Evolutionary conservation across 2,888 invertebrate species (phyloP), one percentile per base, ranked within the genome.

Genomic region (Adelognathus sp.): DNA sequence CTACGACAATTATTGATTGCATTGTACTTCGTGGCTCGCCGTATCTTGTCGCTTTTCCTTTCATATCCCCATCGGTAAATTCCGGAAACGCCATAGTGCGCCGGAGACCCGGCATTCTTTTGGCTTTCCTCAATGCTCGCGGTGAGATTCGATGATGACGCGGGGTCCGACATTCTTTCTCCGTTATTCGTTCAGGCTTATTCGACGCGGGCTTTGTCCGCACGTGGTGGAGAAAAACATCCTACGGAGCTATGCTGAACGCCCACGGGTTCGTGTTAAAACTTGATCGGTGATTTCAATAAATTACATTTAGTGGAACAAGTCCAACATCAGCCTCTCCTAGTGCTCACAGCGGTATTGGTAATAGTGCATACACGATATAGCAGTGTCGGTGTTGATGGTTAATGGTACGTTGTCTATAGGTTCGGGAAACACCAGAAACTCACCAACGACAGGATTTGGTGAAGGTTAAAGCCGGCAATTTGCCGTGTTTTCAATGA

Each of bases 401-500:
- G 18, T 27, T 56, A 31, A 56, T 46, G 27, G 27, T 41, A 56
- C 27, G 41, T 3, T 56, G 56, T 50, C 50, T 27, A 18, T 29
- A 31, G 29, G 9, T 21, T 11, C 18, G 31, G 24, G 50, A 33
- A 33, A 50, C 50, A 50, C 64, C n/a, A 50, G 33, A 66, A 66
- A 29, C 39, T 5, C 39, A 29, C 41, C 16, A 39, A 27, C 18
- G n/a, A 50, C 36, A 70, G 64, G 67, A 58, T 80, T 52, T 71
- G 79, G 79, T 80, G 76, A 85, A 86, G 84, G 84, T 87, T 86
- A 81, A 83, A 86, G 82, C n/a, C 81, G 82, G 85, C 85, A 90
- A 90, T 89, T 90, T 88, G 84, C 87, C 83, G 74, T 87, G 61
- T 56, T 76, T 50, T 36, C 86, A 81, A 84, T 85, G 83, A 79